phyloP scores from a whole-genome alignment of 1,140 invertebrate species.

The Ladona fulva region DNA sequence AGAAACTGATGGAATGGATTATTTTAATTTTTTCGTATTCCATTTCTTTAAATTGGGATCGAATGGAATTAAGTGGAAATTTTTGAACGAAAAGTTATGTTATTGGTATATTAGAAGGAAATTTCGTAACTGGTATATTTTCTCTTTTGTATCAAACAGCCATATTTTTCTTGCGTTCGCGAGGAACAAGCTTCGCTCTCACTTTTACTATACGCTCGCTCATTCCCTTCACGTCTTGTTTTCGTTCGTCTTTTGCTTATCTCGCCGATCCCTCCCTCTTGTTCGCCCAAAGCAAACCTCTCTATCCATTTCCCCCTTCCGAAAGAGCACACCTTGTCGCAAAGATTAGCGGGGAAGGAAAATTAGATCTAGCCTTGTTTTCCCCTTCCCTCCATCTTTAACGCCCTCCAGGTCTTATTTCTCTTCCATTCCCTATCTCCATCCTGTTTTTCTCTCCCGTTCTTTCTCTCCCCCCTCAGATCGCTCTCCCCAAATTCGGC shows the following conservation, averaged over 20 bases:
- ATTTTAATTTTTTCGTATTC: too few species aligned
- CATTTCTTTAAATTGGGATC: too few species aligned
- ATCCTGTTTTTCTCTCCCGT: background rate
- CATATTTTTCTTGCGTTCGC: too few species aligned
- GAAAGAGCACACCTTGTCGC: background rate
- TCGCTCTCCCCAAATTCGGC: background rate
- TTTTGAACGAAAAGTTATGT: too few species aligned
- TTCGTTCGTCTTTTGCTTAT: background rate
- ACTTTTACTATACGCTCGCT: too few species aligned
- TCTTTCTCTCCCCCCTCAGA: background rate
- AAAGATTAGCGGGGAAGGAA: background rate
- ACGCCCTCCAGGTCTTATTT: background rate
- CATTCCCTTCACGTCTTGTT: too few species aligned
- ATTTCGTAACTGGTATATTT: too few species aligned
- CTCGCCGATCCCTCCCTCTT: background rate
- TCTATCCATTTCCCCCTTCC: background rate
- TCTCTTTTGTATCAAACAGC: too few species aligned
- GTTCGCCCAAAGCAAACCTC: background rate
- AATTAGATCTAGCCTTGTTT: background rate
- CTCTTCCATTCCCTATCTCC: background rate
- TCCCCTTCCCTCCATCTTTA: background rate
- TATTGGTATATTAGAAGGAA: too few species aligned
- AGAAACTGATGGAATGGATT: too few species aligned
- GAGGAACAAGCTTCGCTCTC: too few species aligned
- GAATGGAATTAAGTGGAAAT: too few species aligned